Conservation (phyloP, 2,113 vertebrate species). For the Tetrao urogallus region DNA sequence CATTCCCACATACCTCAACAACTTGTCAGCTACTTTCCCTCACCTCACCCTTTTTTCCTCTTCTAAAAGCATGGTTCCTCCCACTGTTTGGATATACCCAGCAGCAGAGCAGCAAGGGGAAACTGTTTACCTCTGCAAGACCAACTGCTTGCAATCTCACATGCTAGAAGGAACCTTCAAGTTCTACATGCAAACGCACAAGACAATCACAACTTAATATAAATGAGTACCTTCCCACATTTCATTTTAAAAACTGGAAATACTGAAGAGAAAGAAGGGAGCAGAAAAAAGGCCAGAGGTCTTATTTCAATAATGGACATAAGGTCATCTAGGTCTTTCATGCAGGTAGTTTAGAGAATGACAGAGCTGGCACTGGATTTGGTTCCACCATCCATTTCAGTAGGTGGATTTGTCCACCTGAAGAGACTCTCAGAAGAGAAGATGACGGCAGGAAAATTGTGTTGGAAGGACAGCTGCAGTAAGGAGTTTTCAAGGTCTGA, state of each 20-base stretch:
- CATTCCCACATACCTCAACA: background rate
- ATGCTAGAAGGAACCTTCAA: background rate
- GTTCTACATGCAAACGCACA: background rate
- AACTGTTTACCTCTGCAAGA: background rate
- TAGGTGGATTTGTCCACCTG: background rate
- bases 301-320: background rate
- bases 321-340: background rate
- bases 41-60: background rate
- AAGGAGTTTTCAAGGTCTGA: background rate
- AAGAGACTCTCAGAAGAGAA: background rate
- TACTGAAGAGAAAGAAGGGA: background rate
- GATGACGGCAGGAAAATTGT: background rate
- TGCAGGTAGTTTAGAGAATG: background rate
- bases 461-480: background rate
- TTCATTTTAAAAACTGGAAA: background rate
- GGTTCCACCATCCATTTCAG: background rate
- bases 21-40: background rate
- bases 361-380: background rate
- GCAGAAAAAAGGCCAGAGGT: background rate
- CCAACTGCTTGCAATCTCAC: fast-evolving
- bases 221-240: background rate
- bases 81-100: background rate
- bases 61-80: background rate
- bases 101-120: background rate
- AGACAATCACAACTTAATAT: background rate